Evolutionary conservation across 2,113 vertebrate genomes (phyloP).

Genomic region (Stomatorhinus ivindoensis): DNA sequence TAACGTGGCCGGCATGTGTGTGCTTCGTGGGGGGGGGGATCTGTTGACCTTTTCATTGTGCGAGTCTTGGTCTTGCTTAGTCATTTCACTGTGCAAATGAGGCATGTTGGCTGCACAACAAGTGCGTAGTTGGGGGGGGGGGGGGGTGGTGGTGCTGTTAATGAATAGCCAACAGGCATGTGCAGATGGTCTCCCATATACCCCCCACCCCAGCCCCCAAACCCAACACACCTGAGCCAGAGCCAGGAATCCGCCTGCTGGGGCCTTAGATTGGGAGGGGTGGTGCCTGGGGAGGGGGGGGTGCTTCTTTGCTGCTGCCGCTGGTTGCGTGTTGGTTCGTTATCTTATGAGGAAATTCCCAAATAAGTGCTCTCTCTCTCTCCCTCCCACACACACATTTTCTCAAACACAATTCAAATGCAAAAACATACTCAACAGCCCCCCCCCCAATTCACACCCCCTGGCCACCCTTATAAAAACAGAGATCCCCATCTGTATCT

Average conservation of each 20-base stretch:
- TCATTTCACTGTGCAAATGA: not conserved
- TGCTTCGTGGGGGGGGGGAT: not conserved
- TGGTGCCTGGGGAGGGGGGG: not conserved
- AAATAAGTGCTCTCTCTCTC: not conserved
- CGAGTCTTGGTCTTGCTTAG: not conserved
- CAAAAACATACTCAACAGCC: not conserved
- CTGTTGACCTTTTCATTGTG: not conserved
- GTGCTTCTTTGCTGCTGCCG: not conserved
- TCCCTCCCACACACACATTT: not conserved
- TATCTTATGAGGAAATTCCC: not conserved
- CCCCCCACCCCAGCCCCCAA: not conserved
- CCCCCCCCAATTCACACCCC: not conserved
- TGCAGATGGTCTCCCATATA: constrained; percentile 25
- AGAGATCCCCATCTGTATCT: not conserved
- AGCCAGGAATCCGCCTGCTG: not conserved
- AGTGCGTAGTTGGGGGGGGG: not conserved
- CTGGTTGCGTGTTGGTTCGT: not conserved
- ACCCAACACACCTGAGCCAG: not conserved
- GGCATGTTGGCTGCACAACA: constrained; percentile 22
- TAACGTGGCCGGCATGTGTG: not conserved
- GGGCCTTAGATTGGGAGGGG: not conserved
- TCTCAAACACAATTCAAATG: not conserved
- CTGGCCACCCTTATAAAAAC: not conserved
- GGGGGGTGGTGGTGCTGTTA: not conserved
- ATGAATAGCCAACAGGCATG: constrained; percentile 9